Percentiles rank a stretch among this genome's conserved stretches.
Conservation (phyloP, 2,888 invertebrate genomes). For the Trachelus troglodyta region DNA sequence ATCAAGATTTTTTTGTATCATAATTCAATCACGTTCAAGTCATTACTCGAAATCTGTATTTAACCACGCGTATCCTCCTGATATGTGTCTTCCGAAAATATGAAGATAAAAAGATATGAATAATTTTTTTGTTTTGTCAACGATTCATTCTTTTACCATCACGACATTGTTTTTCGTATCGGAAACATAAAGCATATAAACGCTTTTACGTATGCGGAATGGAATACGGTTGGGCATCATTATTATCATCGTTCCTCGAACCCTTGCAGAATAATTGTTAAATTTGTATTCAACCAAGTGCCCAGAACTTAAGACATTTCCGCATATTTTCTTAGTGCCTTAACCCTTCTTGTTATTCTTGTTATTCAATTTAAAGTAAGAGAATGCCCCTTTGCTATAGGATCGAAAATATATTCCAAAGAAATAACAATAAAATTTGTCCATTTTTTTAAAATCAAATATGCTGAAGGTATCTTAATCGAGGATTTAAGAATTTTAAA, state of each 20-base stretch:
- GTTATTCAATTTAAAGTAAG: background rate
- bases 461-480: background rate
- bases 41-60: background rate
- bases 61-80: background rate
- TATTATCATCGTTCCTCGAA: conserved; percentile 23
- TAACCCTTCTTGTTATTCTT: background rate
- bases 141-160: background rate
- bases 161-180: background rate
- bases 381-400: background rate
- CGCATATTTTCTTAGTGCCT: conserved; percentile 24
- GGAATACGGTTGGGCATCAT: conserved; percentile 6
- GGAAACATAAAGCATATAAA: background rate
- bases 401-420: background rate
- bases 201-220: background rate
- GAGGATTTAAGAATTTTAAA: background rate
- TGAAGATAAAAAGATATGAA: background rate
- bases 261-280: conserved; percentile 23
- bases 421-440: background rate
- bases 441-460: background rate
- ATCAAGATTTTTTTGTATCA: background rate
- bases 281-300: conserved; percentile 29
- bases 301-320: conserved; percentile 23
- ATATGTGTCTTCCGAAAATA: background rate
- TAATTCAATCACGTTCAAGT: background rate
- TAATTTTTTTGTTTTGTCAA: background rate